Evolutionary conservation across 2,888 invertebrate species (phyloP), one percentile per base, ranked within the genome.

Genomic region (Brenthis daphne): DNA sequence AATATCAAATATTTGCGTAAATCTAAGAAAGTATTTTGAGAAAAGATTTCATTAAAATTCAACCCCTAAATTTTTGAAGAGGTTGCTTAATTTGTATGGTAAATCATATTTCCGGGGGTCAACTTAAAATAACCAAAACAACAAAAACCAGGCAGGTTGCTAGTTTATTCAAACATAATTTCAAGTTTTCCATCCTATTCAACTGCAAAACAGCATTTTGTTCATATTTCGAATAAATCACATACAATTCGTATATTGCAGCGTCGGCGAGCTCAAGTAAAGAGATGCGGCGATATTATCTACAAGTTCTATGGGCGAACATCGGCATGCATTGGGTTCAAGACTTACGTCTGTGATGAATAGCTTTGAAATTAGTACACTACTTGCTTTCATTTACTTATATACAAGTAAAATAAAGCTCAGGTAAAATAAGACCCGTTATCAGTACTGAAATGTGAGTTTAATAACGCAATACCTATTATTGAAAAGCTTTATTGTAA

Each of bases 261-360:
- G 63, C 2, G 51, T 54, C 53, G 63, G 53, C 63, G 20, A 29
- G 60, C 50, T n/a, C 33, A 8, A 14, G 54, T 43, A 63, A 63
- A 43, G 63, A 6, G 51, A 53, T 53, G 51, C 67, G 67, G 67
- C 20, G 67, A 67, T 67, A 20, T 50, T 55, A 67, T 67, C 67
- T 61, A 4, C 14, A 56, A 67, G 61, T 67, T 55, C 53, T 64
- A 57, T 85, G 84, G 84, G 84, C 81, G 80, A 79, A 82, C 84
- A 85, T 85, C 85, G 86, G 84, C 81, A 86, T 85, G 73, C 74
- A 60, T 69, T 68, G 73, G 68, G 61, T 71, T 66, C 51, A 16
- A 53, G n/a, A 63, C 51, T 43, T 54, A 69, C 54, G 57, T 50
- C 48, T 82, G 76, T 75, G 51, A 54, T 53, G 66, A 67, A 63